These are phyloP conservation scores for Cheilosia urbana DNA, from an alignment of 2,888 invertebrate species.

Conservation along the genomic window DNA sequence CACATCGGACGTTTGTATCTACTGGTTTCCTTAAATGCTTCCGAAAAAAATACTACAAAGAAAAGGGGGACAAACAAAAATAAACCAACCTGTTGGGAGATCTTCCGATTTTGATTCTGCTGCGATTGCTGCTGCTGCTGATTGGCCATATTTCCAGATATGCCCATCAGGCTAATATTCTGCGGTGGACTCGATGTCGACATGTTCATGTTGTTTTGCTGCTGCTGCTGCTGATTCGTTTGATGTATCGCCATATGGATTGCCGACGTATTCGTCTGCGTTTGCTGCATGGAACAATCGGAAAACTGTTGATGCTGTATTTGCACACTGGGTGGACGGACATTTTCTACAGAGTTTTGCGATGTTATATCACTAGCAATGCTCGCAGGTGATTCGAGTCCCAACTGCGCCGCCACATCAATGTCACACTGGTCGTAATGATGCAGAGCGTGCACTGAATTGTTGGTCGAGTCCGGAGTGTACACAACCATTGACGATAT, in stretches of 20 bases:
- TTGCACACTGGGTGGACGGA: slow-evolving; percentile 86
- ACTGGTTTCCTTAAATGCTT: too few species aligned
- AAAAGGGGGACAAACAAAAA: neutral
- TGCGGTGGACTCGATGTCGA: slow-evolving; percentile 84
- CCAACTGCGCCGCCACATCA: slow-evolving; percentile 92
- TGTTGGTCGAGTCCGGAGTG: slow-evolving; percentile 92
- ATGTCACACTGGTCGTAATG: slow-evolving; percentile 92
- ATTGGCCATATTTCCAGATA: slow-evolving; percentile 77
- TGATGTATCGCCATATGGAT: slow-evolving; percentile 86
- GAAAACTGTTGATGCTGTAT: slow-evolving; percentile 85
- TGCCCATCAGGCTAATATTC: slow-evolving; percentile 81
- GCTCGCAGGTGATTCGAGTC: slow-evolving; percentile 94
- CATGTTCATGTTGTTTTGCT: slow-evolving; percentile 82
- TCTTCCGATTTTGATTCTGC: slow-evolving; percentile 80
- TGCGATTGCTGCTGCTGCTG: slow-evolving; percentile 80
- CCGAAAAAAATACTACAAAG: neutral
- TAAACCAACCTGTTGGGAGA: slow-evolving; percentile 80
- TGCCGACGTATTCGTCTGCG: slow-evolving; percentile 85
- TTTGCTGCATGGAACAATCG: slow-evolving; percentile 89
- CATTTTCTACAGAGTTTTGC: slow-evolving; percentile 88
- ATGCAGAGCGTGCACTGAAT: slow-evolving; percentile 91
- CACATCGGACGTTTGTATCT: too few species aligned
- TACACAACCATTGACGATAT: slow-evolving; percentile 94
- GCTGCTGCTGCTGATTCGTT: slow-evolving; percentile 86
- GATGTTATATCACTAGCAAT: slow-evolving; percentile 93